phyloP scores from a whole-genome alignment of 2,888 invertebrate genomes.

The Cataglyphis livida region DNA sequence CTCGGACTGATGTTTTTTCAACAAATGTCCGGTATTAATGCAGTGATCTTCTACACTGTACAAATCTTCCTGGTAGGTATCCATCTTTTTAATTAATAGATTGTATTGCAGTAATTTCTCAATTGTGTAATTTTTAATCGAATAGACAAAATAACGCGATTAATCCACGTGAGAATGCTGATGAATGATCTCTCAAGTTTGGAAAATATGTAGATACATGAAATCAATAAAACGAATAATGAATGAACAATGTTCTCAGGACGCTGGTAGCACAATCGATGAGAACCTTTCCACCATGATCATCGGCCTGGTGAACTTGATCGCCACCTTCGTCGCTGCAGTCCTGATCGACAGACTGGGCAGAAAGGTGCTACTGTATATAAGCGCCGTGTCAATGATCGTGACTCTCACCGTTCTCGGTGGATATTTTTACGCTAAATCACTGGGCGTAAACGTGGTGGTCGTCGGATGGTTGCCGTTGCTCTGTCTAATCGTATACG shows the following conservation, averaged over 20 bases:
- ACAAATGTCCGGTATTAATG: slow-evolving; percentile 97
- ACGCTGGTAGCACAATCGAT: slow-evolving; percentile 93
- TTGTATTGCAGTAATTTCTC: not conserved
- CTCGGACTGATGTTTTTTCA: slow-evolving; percentile 98
- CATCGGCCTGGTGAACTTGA: slow-evolving; percentile 95
- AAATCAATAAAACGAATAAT: not conserved
- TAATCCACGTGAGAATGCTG: not conserved
- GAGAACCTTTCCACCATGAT: slow-evolving; percentile 93
- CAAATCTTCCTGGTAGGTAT: slow-evolving; percentile 90
- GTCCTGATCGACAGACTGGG: slow-evolving; percentile 96
- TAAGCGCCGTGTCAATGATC: slow-evolving; percentile 93
- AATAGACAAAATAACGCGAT: not conserved
- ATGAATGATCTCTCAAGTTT: not conserved
- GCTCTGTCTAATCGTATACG: slow-evolving; percentile 92
- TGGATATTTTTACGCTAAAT: slow-evolving; percentile 91
- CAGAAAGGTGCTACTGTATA: slow-evolving; percentile 94
- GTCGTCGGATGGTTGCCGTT: slow-evolving; percentile 93
- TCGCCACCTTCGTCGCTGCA: slow-evolving; percentile 95
- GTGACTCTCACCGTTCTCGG: slow-evolving; percentile 91
- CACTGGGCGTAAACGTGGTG: slow-evolving; percentile 86
- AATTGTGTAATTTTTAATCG: not conserved
- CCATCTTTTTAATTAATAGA: not conserved
- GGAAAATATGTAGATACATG: not conserved
- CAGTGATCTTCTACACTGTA: slow-evolving; percentile 97
- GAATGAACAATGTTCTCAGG: slow-evolving; percentile 84